A percentile compares a stretch with the other conserved stretches of the same genome.
phyloP scores from a whole-genome alignment of 2,797 vertebrate genomes.

The Poeciliopsis turneri region DNA sequence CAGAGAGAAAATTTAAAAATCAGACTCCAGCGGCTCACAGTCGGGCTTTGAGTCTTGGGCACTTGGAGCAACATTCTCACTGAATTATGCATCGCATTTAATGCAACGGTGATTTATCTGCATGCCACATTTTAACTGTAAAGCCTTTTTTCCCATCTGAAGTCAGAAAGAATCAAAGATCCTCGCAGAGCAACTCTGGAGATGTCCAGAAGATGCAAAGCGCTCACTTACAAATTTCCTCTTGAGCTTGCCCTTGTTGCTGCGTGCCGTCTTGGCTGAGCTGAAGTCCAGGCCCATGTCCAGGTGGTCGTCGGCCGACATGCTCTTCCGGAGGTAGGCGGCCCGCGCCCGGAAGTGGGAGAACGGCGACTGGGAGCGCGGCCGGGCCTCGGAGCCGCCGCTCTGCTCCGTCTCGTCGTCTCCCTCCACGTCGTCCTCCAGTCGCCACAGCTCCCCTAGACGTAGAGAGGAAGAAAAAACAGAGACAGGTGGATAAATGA shows the following conservation, averaged over 20 bases:
- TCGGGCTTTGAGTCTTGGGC: not conserved
- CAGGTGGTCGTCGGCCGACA: constrained; percentile 89
- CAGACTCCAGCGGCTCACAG: too few relatives aligned
- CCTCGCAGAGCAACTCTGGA: not conserved
- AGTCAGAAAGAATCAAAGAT: not conserved
- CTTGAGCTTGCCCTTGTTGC: constrained; percentile 86
- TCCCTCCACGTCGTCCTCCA: constrained; percentile 84
- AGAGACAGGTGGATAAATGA: constrained; percentile 10
- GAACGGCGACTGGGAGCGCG: constrained; percentile 84
- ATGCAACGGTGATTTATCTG: not conserved
- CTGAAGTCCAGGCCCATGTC: constrained; percentile 76
- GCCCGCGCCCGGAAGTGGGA: constrained; percentile 82
- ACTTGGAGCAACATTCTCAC: not conserved
- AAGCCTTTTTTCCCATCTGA: not conserved
- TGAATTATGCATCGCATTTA: not conserved
- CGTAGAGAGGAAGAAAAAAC: not conserved
- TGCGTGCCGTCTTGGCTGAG: constrained; percentile 45
- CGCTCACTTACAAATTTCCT: constrained; percentile 88
- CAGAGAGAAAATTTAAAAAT: too few relatives aligned
- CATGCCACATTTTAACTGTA: not conserved
- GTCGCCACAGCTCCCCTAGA: constrained; percentile 86
- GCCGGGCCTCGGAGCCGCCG: constrained; percentile 48
- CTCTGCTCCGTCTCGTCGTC: constrained; percentile 55
- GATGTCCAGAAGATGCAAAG: too few relatives aligned
- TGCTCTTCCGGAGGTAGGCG: constrained; percentile 90